A percentile compares a stretch with the other conserved stretches of the same genome.
Evolutionary conservation across 2,113 vertebrate species (phyloP).

Genomic region (Erpornis zantholeuca): DNA sequence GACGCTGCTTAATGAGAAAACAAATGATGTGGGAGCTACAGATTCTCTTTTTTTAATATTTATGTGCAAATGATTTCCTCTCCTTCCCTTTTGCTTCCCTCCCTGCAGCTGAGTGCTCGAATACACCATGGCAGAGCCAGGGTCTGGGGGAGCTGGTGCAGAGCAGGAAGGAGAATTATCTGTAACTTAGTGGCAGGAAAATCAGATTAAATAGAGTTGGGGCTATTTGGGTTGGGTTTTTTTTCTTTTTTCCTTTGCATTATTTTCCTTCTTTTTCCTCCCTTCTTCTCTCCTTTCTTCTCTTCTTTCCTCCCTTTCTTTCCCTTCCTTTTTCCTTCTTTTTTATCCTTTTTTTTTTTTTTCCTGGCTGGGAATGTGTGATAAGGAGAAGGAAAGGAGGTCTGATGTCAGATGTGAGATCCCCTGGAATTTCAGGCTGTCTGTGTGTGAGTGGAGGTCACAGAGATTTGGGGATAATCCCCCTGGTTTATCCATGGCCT

Average conservation of each 20-base stretch:
- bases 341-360: accelerated
- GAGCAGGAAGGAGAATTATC: background rate
- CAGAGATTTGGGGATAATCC: background rate
- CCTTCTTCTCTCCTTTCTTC: accelerated
- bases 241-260: background rate
- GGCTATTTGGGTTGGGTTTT: background rate
- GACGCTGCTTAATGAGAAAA: constrained; percentile 12
- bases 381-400: background rate
- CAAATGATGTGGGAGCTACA: background rate
- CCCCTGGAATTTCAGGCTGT: background rate
- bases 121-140: background rate
- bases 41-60: background rate
- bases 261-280: background rate
- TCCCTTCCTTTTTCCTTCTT: too few relatives aligned
- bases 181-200: background rate
- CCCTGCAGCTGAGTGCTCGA: background rate
- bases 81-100: background rate
- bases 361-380: background rate
- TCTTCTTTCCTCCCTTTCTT: accelerated
- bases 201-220: background rate
- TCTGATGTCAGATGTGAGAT: background rate
- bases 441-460: background rate
- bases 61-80: background rate
- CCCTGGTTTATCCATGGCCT: background rate
- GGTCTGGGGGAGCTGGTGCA: background rate